Percentiles rank a stretch among this genome's conserved stretches.
phyloP scores from a whole-genome alignment of 2,888 invertebrate genomes.

The Dusona sp. region DNA sequence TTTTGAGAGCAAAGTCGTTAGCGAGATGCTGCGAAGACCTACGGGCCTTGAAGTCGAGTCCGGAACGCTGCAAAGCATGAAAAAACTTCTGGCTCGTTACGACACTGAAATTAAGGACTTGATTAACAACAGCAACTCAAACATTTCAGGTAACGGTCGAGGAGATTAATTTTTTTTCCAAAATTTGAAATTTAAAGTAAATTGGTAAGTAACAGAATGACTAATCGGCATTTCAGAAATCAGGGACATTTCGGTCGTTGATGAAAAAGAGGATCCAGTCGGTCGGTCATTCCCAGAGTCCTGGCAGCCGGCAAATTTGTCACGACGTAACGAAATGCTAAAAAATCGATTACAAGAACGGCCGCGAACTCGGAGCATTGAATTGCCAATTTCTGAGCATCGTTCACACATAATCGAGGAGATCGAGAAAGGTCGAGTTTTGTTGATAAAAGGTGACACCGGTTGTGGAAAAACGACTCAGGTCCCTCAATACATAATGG shows the following conservation, averaged over 20 bases:
- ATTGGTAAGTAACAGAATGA: background rate
- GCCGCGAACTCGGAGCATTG: background rate
- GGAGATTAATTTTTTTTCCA: background rate
- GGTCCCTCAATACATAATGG: slow-evolving; percentile 88
- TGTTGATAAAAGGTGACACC: slow-evolving; percentile 89
- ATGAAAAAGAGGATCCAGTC: slow-evolving; percentile 55
- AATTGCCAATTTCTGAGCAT: slow-evolving; percentile 67
- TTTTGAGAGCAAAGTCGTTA: slow-evolving; percentile 83
- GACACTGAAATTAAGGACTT: slow-evolving; percentile 75
- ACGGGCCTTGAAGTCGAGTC: slow-evolving; percentile 82
- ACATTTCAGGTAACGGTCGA: background rate
- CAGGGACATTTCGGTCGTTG: slow-evolving; percentile 25
- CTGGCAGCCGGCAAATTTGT: background rate
- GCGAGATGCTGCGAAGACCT: slow-evolving; percentile 81
- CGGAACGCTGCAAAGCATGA: slow-evolving; percentile 83
- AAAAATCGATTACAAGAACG: slow-evolving; percentile 33
- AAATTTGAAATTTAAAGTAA: too few species aligned
- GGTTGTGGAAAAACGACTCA: slow-evolving; percentile 92
- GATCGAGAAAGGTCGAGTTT: slow-evolving; percentile 85
- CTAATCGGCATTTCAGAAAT: background rate
- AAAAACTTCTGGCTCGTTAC: slow-evolving; percentile 85
- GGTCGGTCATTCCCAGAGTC: slow-evolving; percentile 41
- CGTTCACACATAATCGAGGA: slow-evolving; percentile 86
- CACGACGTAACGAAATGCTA: slow-evolving; percentile 52
- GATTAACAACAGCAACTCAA: background rate